A percentile compares a stretch with the other conserved stretches of the same genome.
These are phyloP conservation scores for Drosophila testacea DNA, from an alignment of 2,888 invertebrate species.

Conservation along the genomic window DNA sequence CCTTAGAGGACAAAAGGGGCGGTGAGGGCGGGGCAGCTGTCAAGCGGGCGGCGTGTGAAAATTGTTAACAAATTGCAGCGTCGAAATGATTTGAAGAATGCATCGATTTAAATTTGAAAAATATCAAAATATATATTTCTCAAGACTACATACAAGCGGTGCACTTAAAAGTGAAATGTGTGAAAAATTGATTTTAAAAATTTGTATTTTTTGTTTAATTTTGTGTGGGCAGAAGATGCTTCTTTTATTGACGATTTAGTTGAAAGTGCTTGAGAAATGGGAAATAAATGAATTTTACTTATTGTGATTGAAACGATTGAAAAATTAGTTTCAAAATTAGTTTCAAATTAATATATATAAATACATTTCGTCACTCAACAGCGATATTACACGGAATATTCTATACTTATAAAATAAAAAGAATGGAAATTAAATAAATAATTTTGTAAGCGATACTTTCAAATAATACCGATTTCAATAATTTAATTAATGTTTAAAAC, in stretches of 20 bases:
- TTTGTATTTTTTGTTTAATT: slow-evolving; percentile 21
- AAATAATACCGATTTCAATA: no score
- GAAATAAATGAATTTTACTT: slow-evolving; percentile 16
- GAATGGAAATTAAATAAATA: no score
- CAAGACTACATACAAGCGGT: slow-evolving; percentile 45
- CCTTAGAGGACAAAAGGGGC: slow-evolving; percentile 5
- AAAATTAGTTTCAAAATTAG: neutral
- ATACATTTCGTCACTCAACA: no score
- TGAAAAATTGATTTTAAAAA: slow-evolving; percentile 62
- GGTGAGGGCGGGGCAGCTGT: slow-evolving; percentile 53
- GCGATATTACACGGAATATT: no score
- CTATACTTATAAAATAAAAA: no score
- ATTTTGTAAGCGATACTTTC: no score
- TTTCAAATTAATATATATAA: no score
- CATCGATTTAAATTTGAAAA: slow-evolving; percentile 63
- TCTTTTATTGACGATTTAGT: slow-evolving; percentile 71
- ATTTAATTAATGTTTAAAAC: no score
- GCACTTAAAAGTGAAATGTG: slow-evolving; percentile 69
- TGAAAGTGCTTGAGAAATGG: slow-evolving; percentile 36
- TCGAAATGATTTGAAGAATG: slow-evolving; percentile 67
- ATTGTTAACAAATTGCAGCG: slow-evolving; percentile 78
- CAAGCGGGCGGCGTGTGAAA: slow-evolving; percentile 71
- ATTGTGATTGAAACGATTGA: neutral
- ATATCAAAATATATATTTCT: slow-evolving; percentile 49
- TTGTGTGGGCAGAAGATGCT: slow-evolving; percentile 61